A percentile compares a stretch with the other conserved stretches of the same genome.
phyloP scores from a whole-genome alignment of 37 sponge, comb jelly and placozoan species.

The Oopsacas minuta region DNA sequence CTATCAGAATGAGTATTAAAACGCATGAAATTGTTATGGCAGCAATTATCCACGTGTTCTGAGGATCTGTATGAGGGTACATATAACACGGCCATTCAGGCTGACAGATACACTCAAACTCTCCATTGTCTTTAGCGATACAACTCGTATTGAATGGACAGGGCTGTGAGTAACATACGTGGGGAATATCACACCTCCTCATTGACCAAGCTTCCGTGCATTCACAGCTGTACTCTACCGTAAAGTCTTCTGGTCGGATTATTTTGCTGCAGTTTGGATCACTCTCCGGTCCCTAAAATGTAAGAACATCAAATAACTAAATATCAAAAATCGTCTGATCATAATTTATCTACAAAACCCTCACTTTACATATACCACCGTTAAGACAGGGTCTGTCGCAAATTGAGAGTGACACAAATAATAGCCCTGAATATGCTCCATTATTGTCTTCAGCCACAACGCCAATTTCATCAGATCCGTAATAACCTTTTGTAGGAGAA shows the following conservation, averaged over 20 bases:
- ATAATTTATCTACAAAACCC: too few relatives aligned
- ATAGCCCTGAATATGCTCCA: neutral
- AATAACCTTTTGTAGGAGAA: neutral
- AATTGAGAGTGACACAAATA: neutral
- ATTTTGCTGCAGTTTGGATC: neutral
- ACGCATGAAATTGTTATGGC: neutral
- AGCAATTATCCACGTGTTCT: neutral
- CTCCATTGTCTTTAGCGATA: neutral
- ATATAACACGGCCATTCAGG: neutral
- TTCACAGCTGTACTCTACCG: neutral
- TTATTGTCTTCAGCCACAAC: neutral
- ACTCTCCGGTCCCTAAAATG: neutral
- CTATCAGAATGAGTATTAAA: neutral
- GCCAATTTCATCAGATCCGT: neutral
- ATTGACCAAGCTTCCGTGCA: neutral
- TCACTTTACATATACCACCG: neutral
- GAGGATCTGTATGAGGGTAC: neutral
- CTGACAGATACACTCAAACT: neutral
- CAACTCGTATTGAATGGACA: neutral
- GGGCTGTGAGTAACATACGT: neutral
- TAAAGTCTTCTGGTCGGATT: neutral
- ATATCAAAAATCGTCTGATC: too few relatives aligned
- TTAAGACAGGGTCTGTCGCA: neutral
- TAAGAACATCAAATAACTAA: too few relatives aligned
- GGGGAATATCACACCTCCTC: neutral